Conservation (phyloP, 2,113 vertebrate species). For the Phyllostomus discolor region DNA sequence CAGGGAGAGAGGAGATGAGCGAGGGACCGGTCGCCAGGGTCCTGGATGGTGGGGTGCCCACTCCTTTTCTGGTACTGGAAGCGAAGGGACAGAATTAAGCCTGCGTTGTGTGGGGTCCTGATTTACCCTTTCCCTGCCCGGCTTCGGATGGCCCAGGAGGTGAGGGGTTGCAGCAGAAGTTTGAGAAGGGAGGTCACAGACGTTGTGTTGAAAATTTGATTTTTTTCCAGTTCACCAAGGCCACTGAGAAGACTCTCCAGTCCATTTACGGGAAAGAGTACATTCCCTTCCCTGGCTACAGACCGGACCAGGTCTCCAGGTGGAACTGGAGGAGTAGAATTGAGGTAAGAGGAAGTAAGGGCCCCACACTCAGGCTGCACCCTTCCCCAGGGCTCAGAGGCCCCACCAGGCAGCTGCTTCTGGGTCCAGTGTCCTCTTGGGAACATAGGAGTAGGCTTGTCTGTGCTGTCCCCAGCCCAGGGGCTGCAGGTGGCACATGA, state of each 20-base stretch:
- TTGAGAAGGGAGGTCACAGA: neutral
- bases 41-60: rapidly evolving
- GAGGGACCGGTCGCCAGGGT: rapidly evolving
- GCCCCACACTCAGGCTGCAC: too few relatives aligned
- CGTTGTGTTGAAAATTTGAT: neutral
- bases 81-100: neutral
- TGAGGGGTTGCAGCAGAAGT: neutral
- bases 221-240: conserved; percentile 57
- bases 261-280: conserved; percentile 59
- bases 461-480: neutral
- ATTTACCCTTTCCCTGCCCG: neutral
- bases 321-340: conserved; percentile 28
- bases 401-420: neutral
- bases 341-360: conserved; percentile 23
- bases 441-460: neutral
- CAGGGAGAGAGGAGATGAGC: neutral
- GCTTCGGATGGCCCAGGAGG: neutral
- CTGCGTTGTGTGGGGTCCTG: rapidly evolving
- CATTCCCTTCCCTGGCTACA: conserved; percentile 43
- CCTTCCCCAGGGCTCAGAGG: neutral
- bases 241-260: neutral
- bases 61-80: neutral
- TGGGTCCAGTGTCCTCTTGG: rapidly evolving
- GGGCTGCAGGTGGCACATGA: rapidly evolving
- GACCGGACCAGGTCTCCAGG: conserved; percentile 52